phyloP scores from a whole-genome alignment of 2,888 invertebrate species.

The Lepeophtheirus nordmannii region DNA sequence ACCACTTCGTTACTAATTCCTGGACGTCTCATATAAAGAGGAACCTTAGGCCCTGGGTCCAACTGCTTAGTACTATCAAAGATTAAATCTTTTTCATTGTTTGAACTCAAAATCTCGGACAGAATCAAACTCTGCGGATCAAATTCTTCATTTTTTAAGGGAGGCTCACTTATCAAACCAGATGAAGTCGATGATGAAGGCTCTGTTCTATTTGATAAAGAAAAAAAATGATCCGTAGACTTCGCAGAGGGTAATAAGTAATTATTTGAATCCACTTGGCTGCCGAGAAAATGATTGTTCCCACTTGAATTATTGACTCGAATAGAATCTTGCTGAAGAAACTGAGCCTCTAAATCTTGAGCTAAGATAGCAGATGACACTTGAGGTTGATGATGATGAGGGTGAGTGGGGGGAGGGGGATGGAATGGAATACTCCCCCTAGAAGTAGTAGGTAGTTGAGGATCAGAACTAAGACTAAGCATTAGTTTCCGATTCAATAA shows the following conservation, averaged over 20 bases:
- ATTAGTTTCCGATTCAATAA: no score
- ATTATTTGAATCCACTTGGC: not conserved
- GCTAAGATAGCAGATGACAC: not conserved
- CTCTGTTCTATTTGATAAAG: not conserved
- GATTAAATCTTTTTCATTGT: not conserved
- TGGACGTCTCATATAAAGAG: not conserved
- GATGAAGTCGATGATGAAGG: not conserved
- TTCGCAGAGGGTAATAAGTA: conserved; percentile 2
- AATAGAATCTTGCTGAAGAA: not conserved
- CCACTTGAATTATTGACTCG: not conserved
- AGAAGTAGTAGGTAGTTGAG: no score
- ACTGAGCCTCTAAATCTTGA: not conserved
- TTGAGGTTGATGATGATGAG: no score
- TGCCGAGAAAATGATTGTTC: not conserved
- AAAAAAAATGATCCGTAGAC: not conserved
- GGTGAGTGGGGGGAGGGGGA: no score
- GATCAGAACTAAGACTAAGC: no score
- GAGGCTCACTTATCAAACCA: not conserved
- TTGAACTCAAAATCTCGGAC: not conserved
- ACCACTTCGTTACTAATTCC: not conserved
- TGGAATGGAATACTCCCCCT: no score
- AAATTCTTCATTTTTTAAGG: no score
- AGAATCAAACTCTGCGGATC: not conserved
- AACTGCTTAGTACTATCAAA: not conserved
- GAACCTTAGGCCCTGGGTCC: not conserved